phyloP scores from a whole-genome alignment of 2,888 invertebrate genomes.

The Diachrysia chrysitis region DNA sequence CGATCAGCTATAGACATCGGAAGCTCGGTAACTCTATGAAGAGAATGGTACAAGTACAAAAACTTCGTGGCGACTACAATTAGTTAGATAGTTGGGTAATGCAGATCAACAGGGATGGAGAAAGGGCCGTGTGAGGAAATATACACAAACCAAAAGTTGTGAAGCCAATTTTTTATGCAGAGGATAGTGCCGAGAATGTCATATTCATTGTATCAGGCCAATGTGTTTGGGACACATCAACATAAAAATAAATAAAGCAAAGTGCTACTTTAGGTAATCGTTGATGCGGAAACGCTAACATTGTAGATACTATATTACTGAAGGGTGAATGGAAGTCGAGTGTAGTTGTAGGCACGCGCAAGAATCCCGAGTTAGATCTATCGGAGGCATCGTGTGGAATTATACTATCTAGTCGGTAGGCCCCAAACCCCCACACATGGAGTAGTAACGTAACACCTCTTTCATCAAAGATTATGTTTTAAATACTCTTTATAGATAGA shows the following conservation, averaged over 20 bases:
- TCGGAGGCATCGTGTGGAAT: constrained; percentile 52
- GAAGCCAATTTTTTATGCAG: constrained; percentile 60
- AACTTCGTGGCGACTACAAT: constrained; percentile 60
- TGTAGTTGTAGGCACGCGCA: constrained; percentile 53
- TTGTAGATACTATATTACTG: constrained; percentile 44
- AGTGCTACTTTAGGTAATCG: constrained; percentile 64
- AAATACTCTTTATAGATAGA: constrained; percentile 42
- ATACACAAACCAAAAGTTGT: constrained; percentile 61
- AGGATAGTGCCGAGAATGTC: constrained; percentile 58
- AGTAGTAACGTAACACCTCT: constrained; percentile 68
- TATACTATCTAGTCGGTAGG: constrained; percentile 36
- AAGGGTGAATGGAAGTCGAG: constrained; percentile 50
- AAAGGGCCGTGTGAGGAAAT: constrained; percentile 56
- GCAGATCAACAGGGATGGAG: constrained; percentile 48
- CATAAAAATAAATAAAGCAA: constrained; percentile 69
- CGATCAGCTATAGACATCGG: constrained; percentile 51
- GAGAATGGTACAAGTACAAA: constrained; percentile 52
- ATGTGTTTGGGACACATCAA: constrained; percentile 56
- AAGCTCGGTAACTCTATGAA: constrained; percentile 49
- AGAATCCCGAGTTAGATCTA: constrained; percentile 61
- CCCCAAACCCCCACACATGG: constrained; percentile 66
- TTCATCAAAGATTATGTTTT: constrained; percentile 74
- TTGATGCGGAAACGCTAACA: constrained; percentile 44
- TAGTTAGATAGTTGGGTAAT: constrained; percentile 50
- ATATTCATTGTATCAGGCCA: constrained; percentile 54